Conservation (phyloP, 2,888 invertebrate genomes). For the Oligia latruncula region DNA sequence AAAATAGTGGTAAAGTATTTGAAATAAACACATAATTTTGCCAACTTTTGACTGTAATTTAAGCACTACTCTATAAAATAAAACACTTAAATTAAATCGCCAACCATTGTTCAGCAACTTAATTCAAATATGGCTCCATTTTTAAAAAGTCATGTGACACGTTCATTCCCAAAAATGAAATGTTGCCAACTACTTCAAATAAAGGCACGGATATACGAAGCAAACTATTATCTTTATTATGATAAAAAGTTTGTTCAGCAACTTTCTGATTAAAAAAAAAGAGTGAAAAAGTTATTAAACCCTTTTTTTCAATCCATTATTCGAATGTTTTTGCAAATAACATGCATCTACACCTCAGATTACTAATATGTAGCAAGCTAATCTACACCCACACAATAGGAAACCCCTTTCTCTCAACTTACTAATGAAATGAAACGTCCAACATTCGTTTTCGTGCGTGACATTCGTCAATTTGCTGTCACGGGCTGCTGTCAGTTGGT, state of each 20-base stretch:
- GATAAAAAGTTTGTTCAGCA: background rate
- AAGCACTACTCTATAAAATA: background rate
- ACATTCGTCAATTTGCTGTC: background rate
- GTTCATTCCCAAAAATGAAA: background rate
- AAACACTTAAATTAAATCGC: conserved; percentile 8
- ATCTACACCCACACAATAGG: background rate
- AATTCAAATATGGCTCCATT: conserved; percentile 51
- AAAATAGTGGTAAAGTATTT: conserved; percentile 26
- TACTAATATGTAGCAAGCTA: no score
- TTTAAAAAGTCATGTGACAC: conserved; percentile 20
- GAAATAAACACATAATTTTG: conserved; percentile 56
- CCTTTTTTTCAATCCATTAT: no score
- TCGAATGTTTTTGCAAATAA: no score
- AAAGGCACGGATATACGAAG: background rate
- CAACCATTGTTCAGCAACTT: conserved; percentile 33
- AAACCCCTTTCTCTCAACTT: background rate
- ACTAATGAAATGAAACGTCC: background rate
- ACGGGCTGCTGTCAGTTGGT: background rate
- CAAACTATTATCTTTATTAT: background rate
- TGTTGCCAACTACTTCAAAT: conserved; percentile 15
- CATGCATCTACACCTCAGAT: background rate
- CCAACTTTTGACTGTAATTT: conserved; percentile 16
- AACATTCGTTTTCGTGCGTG: background rate
- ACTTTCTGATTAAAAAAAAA: no score
- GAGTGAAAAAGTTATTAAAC: no score